phyloP scores from a whole-genome alignment of 2,888 invertebrate genomes.

The Dicycla oo region DNA sequence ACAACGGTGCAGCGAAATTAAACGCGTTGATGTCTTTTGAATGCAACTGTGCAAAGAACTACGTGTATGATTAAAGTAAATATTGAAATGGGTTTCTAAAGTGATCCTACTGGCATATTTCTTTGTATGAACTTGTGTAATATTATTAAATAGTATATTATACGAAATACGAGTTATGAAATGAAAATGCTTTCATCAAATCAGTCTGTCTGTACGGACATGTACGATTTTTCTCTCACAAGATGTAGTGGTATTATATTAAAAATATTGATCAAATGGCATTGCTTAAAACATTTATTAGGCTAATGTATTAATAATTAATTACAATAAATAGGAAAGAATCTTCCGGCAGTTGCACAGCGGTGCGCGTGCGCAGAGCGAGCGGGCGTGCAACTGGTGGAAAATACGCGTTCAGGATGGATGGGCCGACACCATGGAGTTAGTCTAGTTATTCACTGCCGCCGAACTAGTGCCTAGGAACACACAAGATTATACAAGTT shows the following conservation, averaged over 20 bases:
- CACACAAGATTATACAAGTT: slow-evolving; percentile 66
- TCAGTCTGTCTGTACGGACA: neutral
- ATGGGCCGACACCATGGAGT: slow-evolving; percentile 84
- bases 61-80: neutral
- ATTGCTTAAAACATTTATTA: slow-evolving; percentile 71
- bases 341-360: slow-evolving; percentile 89
- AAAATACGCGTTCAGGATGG: slow-evolving; percentile 84
- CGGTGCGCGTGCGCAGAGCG: slow-evolving; percentile 62
- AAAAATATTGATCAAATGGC: slow-evolving; percentile 38
- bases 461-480: slow-evolving; percentile 79
- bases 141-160: neutral
- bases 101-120: neutral
- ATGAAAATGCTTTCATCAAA: neutral
- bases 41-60: slow-evolving; percentile 1
- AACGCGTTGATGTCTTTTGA: slow-evolving; percentile 57
- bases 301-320: slow-evolving; percentile 71
- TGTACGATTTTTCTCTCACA: neutral
- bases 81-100: neutral
- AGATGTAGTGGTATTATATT: slow-evolving; percentile 15
- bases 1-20: neutral
- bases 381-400: slow-evolving; percentile 86
- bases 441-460: slow-evolving; percentile 75
- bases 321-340: slow-evolving; percentile 63
- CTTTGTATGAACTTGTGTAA: neutral
- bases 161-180: neutral